Base-by-base conservation (phyloP, 2,797 vertebrate genomes). In the Etheostoma perlongum region DNA sequence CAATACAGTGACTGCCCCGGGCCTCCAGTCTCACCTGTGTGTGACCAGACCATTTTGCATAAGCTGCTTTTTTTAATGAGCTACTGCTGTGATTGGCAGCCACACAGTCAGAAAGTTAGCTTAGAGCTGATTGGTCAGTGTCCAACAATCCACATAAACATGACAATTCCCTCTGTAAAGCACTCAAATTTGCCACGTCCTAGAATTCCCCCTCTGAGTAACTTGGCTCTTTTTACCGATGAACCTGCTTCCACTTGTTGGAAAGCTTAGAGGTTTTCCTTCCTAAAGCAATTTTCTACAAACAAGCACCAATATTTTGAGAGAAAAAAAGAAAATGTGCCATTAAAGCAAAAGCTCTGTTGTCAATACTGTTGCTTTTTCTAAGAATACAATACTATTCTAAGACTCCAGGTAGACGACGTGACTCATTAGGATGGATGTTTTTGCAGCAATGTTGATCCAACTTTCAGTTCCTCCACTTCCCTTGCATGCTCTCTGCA, bases 371-470 rank as follows among this genome's bases (percentile, higher is more conserved):
- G 60, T 30, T 81, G 66, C 27, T 68, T 88, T 76, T 63, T 81
- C 82, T 54, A 27, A 79, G 61, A 68, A 71, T 62, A 59, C 81
- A 73, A 58, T n/a, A 44, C 54, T 53, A 74, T 76, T 84, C 68
- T 66, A 36, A 78, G 75, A 71, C 77, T 74, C 42, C 23, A 40
- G 6, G 53, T 44, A 63, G 65, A 85, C 64, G 72, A 16, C 53
- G 51, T 79, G 82, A 90, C 67, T 89, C 81, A 88, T 86, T 82
- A 83, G 67, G 78, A 78, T 72, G 79, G 76, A 85, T 82, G 21
- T 47, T 83, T 74, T 33, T 81, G 54, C 47, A 58, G 49, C 19
- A 7, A 48, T 74, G 67, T 85, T 85, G 61, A 81, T 78, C 40
- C 72, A 72, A 85, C 46, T 88, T 87, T 78, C 55, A 77, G 23